phyloP scores from a whole-genome alignment of 30 jellyfish, hydroid and myxozoan genomes.

The Hydra vulgaris region DNA sequence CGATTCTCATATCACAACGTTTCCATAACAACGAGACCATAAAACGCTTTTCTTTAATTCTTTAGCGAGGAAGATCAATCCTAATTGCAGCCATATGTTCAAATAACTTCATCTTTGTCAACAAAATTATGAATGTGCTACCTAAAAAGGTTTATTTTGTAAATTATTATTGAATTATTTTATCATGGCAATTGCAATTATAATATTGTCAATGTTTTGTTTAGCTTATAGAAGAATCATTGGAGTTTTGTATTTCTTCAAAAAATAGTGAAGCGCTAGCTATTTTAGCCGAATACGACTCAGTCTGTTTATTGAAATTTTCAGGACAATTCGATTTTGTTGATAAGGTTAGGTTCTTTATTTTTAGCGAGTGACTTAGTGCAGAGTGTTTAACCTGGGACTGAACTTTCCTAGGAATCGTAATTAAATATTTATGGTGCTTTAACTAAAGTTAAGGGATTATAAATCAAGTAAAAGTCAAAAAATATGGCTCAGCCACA shows the following conservation, averaged over 20 bases:
- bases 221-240: conserved; percentile 6
- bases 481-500: no score
- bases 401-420: no score
- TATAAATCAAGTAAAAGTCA: no score
- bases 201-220: neutral
- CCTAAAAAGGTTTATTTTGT: neutral
- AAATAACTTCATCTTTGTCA: conserved; percentile 12
- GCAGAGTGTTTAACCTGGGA: no score
- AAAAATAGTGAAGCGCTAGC: conserved; percentile 29
- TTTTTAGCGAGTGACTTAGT: no score
- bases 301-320: conserved; percentile 12
- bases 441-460: no score
- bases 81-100: neutral
- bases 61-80: conserved; percentile 16
- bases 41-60: no score
- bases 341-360: conserved; percentile 21
- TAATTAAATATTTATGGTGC: no score
- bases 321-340: conserved; percentile 3
- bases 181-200: neutral
- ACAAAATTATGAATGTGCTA: neutral
- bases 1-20: no score
- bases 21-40: no score
- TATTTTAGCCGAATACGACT: conserved; percentile 25
- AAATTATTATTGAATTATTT: neutral
- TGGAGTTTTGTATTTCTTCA: neutral